Base-by-base conservation (phyloP, 2,888 invertebrate genomes). In the Zhuqinia jingwanae region DNA sequence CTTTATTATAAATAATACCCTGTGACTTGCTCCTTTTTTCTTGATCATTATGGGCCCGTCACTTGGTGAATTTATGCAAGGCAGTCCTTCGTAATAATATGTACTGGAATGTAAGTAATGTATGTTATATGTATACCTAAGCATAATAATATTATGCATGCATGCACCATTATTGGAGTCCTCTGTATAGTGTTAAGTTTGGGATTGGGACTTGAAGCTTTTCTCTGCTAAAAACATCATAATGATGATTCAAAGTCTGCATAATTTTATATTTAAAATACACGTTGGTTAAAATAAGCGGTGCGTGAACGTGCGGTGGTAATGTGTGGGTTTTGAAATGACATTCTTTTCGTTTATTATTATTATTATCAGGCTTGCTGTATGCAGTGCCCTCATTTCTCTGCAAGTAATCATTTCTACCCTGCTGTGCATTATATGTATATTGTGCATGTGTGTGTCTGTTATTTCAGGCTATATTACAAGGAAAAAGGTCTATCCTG, bases 21-120 rank as follows among this genome's bases (percentile, higher is more conserved):
- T 47, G 27, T 25, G 27, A 50, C 45, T 22, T 47, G 25, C 73
- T 53, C 53, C 13, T 30, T 50, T 73, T 78, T 42, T 60, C 15
- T 42, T 58, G 58, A 77, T 77, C 60, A 77, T 77, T 77, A 77
- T 58, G 58, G 77, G 56, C 36, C 77, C 58, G 58, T 77, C 77
- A 60, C 45, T 45, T 42, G 15, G 6, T 13, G 20, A 42, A 45
- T 68, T 42, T 68, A 68, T 45, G 65, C 42, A n/a, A 45, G 42
- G 20, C 10, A 68, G 11, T 45, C 36, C 36, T 36, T 36, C 36
- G 8, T 36, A 6, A 36, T 36, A 8, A 6, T 36, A 36, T 36
- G 36, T 36, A n/a, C n/a, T n/a, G 36, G 3, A 36, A 36, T 8
- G 8, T 36, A 36, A 6, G 36, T 36, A 3, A 36, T 36, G 36